Evolutionary conservation across 2,797 vertebrate species (phyloP).

Genomic region (Karalla daura): DNA sequence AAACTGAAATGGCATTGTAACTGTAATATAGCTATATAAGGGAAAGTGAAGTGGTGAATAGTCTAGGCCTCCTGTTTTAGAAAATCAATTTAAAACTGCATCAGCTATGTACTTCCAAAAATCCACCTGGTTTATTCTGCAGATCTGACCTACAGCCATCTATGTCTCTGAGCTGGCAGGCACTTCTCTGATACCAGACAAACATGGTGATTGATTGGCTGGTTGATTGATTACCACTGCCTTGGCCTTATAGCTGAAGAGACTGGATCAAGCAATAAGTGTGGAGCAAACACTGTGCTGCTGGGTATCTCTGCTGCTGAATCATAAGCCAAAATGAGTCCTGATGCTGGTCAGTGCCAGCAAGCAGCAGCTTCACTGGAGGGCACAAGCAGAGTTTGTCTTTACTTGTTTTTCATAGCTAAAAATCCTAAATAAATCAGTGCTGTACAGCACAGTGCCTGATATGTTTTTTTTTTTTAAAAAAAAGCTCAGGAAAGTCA

Average conservation of each 20-base stretch:
- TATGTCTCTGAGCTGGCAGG: neutral
- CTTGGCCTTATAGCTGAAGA: constrained; percentile 37
- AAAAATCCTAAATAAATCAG: constrained; percentile 4
- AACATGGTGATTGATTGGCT: constrained; percentile 1
- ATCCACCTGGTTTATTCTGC: neutral
- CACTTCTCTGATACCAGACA: neutral
- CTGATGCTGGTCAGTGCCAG: constrained; percentile 1
- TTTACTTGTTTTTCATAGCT: neutral
- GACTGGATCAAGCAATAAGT: constrained; percentile 27
- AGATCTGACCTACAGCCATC: neutral
- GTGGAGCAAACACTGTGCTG: constrained; percentile 22
- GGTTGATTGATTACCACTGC: constrained; percentile 25
- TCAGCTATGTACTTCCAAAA: neutral
- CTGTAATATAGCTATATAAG: neutral
- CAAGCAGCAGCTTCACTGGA: neutral
- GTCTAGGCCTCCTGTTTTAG: neutral
- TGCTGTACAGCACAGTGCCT: neutral
- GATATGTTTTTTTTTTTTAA: neutral
- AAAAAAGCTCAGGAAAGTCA: too few species aligned
- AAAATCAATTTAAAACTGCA: neutral
- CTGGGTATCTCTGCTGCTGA: constrained; percentile 4
- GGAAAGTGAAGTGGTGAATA: neutral
- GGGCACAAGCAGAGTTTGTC: neutral
- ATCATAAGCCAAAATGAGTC: constrained; percentile 15
- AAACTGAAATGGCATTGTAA: neutral